Evolutionary conservation across 23 tunicate species (phyloP).

Genomic region (Halocynthia roretzi): DNA sequence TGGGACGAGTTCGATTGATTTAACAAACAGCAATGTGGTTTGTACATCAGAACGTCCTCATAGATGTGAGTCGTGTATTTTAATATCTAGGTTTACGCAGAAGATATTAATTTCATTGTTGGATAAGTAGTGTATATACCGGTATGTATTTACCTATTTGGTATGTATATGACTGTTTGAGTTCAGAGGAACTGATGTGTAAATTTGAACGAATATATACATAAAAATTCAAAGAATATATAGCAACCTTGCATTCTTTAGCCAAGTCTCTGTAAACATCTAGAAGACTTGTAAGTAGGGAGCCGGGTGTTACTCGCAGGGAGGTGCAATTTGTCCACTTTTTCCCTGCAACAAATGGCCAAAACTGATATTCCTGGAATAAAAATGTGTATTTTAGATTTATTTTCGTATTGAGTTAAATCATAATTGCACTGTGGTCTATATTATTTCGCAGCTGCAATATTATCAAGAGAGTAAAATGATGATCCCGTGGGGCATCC

Average conservation of each 20-base stretch:
- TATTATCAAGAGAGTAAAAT: too few species aligned
- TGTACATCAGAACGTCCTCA: slow-evolving; percentile 31
- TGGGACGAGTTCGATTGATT: too few species aligned
- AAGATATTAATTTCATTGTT: background rate
- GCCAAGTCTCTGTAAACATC: slow-evolving; percentile 34
- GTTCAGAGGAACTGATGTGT: too few species aligned
- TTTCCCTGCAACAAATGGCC: slow-evolving; percentile 56
- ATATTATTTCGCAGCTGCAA: too few species aligned
- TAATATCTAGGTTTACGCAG: slow-evolving; percentile 31
- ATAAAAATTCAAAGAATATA: background rate
- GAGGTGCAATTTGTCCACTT: slow-evolving; percentile 54
- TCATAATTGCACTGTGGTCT: too few species aligned
- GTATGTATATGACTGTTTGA: too few species aligned
- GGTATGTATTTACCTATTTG: too few species aligned
- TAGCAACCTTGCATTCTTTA: slow-evolving; percentile 31
- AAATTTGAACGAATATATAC: background rate
- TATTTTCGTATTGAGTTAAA: too few species aligned
- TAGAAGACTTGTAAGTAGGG: slow-evolving; percentile 17
- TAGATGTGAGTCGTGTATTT: slow-evolving; percentile 44
- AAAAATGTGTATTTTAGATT: background rate
- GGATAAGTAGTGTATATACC: too few species aligned
- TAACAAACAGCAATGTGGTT: slow-evolving; percentile 20
- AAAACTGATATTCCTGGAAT: slow-evolving; percentile 43
- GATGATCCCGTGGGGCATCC: too few species aligned
- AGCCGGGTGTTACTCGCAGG: slow-evolving; percentile 57